phyloP scores from a whole-genome alignment of 2,113 vertebrate species.

The Oryzias melastigma region DNA sequence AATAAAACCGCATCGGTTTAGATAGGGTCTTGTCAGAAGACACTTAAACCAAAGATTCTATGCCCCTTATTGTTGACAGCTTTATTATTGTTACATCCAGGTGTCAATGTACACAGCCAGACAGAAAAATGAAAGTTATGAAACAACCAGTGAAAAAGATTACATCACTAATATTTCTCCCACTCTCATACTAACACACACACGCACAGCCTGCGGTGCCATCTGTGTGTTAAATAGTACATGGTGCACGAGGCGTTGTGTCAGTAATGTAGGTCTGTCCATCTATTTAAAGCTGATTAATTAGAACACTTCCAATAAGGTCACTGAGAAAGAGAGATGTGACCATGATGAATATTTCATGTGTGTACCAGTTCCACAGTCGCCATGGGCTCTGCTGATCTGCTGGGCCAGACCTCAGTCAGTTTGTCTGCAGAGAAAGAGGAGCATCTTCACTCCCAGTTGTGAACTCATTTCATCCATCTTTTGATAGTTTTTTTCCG shows the following conservation, averaged over 20 bases:
- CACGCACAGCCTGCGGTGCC: slow-evolving; percentile 21
- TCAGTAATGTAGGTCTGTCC: slow-evolving; percentile 72
- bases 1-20: too few relatives aligned
- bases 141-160: too few relatives aligned
- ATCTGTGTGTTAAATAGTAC: slow-evolving; percentile 58
- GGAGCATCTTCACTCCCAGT: slow-evolving; percentile 18
- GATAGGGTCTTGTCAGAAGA: too few relatives aligned
- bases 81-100: too few relatives aligned
- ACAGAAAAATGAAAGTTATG: too few relatives aligned
- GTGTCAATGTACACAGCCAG: too few relatives aligned
- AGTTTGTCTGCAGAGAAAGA: slow-evolving; percentile 42
- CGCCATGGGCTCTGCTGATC: slow-evolving; percentile 50
- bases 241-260: slow-evolving; percentile 37
- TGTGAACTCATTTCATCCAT: slow-evolving; percentile 24
- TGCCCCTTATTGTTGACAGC: too few relatives aligned
- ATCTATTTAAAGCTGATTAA: slow-evolving; percentile 79
- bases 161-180: background rate
- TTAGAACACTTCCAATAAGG: slow-evolving; percentile 77
- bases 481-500: background rate
- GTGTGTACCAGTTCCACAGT: slow-evolving; percentile 61
- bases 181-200: background rate
- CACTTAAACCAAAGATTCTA: too few relatives aligned
- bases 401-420: slow-evolving; percentile 48
- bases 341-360: slow-evolving; percentile 61
- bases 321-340: slow-evolving; percentile 43